Evolutionary conservation across 2,113 vertebrate species (phyloP), one percentile per base, ranked within the genome.

Genomic region (Ancistrus triradiatus): DNA sequence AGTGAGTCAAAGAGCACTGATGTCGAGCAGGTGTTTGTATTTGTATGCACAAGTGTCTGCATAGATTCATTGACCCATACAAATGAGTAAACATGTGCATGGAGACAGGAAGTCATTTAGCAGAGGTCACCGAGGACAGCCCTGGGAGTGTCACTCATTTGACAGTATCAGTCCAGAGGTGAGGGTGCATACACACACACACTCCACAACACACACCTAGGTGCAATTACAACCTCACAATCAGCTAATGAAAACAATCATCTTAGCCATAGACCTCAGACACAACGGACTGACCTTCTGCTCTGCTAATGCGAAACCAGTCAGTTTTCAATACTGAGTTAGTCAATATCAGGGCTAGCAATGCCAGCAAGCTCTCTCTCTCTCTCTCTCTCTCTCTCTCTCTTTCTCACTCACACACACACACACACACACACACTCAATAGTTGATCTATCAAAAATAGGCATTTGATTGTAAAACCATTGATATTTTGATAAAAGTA

Each of bases 231-330:
- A 44, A 44, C 31, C 24, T 49, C 18, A 38, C 31, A 43, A 66
- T 67, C 44, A 65, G 51, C 21, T 38, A 68, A n/a, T n/a, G 53
- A 65, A 65, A 59, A n/a, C n/a, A n/a, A n/a, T n/a, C n/a, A n/a
- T n/a, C n/a, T n/a, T n/a, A n/a, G 42, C 48, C 21, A 47, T 46
- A 4, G 17, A 24, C 14, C 10, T 47, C 42, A 46, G 62, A 37
- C 50, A 65, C 28, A 15, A 22, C 25, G n/a, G 31, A 56, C 2
- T 37, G 10, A n/a, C 13, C 14, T 64, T 46, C 43, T 18, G 27
- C 7, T 46, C 40, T 35, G 19, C 1, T 40, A 33, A 56, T 35
- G 63, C 38, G 10, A 63, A n/a, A 22, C 33, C 43, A 37, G 28
- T 47, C 42, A 33, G 35, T 63, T 59, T 56, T 37, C 27, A 31